Base-by-base conservation (phyloP, 2,888 invertebrate species). In the Lepidochrysops patricia region DNA sequence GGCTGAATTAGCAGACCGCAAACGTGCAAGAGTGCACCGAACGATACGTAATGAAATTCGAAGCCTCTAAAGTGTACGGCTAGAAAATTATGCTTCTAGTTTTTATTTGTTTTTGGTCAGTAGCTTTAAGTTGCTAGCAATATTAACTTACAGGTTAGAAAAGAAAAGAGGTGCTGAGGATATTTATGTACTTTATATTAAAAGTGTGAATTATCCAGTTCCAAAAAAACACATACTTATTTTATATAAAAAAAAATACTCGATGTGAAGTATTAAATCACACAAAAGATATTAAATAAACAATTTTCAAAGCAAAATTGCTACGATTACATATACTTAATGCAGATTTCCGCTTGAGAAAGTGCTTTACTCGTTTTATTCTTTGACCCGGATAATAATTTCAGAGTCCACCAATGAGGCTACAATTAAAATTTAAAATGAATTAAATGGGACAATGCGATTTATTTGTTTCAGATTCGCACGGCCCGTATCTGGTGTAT, bases 1-100 rank as follows among this genome's bases (percentile, higher is more conserved):
- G 48, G 60, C 63, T 65, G 61, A 63, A 65, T 62, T 57, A 62
- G 60, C 52, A 60, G 54, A 64, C 63, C 63, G 60, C 63, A 60
- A 58, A 62, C 63, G 60, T 60, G 32, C 54, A 54, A 54, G 60
- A 58, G 60, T 60, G 62, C 54, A 59, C 52, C 60, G 59, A 64
- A 48, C 58, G 58, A 62, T 52, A 60, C 62, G 54, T 64, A 61
- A 59, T 62, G 58, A 62, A 64, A 61, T 59, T 57, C 60, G 52
- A 60, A 52, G 57, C 58, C 50, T 61, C 49, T 32, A 54, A 29
- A 29, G 29, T 29, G 54, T 32, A 54, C 27, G 26, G 32, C 29
- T 32, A 54, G 32, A 54, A 54, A 50, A 29, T 27, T 54, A 54
- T 19, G 54, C 9, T 32, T 54, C 19, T 15, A 15, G 19, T n/a